Percentiles rank a stretch among this genome's conserved stretches.
These are phyloP conservation scores for Spatulosminthurus flaviceps DNA, from an alignment of 2,888 invertebrate genomes.

Conservation along the genomic window DNA sequence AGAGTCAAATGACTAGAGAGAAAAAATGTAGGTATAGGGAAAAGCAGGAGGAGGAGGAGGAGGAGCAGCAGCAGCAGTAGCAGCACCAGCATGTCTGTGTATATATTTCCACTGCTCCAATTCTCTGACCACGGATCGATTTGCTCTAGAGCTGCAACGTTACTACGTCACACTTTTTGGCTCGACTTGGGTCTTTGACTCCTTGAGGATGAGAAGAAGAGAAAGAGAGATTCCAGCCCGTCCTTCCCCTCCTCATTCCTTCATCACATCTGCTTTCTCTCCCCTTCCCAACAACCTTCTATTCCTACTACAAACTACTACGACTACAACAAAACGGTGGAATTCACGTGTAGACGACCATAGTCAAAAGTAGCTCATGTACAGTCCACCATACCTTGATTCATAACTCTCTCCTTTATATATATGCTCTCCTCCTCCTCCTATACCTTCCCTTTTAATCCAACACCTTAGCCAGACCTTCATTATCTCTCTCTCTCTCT, in stretches of 20 bases:
- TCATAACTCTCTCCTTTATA: no score
- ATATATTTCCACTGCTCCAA: constrained; percentile 44
- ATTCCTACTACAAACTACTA: neutral
- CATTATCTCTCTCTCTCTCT: no score
- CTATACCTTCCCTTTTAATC: no score
- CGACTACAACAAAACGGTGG: constrained; percentile 59
- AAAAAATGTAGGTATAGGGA: no score
- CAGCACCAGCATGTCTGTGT: no score
- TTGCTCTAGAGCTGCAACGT: constrained; percentile 51
- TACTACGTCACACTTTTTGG: constrained; percentile 53
- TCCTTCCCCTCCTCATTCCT: neutral
- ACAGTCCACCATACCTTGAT: no score
- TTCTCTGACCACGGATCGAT: constrained; percentile 55
- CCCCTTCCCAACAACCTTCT: neutral
- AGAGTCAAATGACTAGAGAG: no score
- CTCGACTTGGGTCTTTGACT: constrained; percentile 53
- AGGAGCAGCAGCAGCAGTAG: neutral
- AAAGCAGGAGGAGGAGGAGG: neutral
- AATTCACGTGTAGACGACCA: constrained; percentile 52
- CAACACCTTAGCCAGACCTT: no score
- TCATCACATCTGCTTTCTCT: constrained; percentile 39
- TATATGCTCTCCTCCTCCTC: no score
- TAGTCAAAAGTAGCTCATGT: no score
- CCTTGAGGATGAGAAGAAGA: constrained; percentile 32
- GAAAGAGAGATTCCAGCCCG: neutral